phyloP scores from a whole-genome alignment of 2,113 vertebrate genomes.

The Colistium nudipinnis region DNA sequence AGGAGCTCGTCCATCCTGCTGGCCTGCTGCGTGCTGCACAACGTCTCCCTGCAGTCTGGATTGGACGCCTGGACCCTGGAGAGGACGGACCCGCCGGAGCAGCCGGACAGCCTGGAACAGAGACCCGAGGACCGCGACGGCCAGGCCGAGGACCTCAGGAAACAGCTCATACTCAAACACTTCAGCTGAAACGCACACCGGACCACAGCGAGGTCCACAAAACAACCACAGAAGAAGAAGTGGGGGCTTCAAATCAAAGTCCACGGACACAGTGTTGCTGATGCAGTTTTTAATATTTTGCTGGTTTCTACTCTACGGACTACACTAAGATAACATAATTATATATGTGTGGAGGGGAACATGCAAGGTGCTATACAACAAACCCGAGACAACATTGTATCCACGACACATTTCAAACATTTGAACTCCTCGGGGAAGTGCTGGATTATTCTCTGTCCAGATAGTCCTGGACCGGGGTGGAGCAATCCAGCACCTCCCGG shows the following conservation, averaged over 20 bases:
- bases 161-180: slow-evolving; percentile 88
- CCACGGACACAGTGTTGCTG: slow-evolving; percentile 64
- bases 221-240: too few relatives aligned
- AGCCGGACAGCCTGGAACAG: slow-evolving; percentile 83
- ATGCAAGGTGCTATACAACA: slow-evolving; percentile 76
- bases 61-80: slow-evolving; percentile 91
- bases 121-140: slow-evolving; percentile 87
- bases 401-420: slow-evolving; percentile 56
- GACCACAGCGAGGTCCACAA: too few relatives aligned
- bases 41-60: slow-evolving; percentile 91
- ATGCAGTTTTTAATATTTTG: slow-evolving; percentile 82
- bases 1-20: slow-evolving; percentile 93
- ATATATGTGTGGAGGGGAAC: slow-evolving; percentile 48
- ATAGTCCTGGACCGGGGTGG: not conserved
- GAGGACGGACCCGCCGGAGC: slow-evolving; percentile 81
- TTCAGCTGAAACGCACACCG: slow-evolving; percentile 81
- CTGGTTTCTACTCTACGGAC: slow-evolving; percentile 77
- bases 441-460: slow-evolving; percentile 28
- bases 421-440: not conserved
- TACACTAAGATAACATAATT: slow-evolving; percentile 78
- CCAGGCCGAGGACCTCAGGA: slow-evolving; percentile 85
- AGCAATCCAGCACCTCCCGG: slow-evolving; percentile 34
- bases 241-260: slow-evolving; percentile 13
- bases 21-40: slow-evolving; percentile 96
- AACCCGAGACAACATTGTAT: slow-evolving; percentile 37